Percentiles rank a stretch among this genome's conserved stretches.
phyloP scores from a whole-genome alignment of 2,113 vertebrate species.

The Hydrochoerus hydrochaeris region DNA sequence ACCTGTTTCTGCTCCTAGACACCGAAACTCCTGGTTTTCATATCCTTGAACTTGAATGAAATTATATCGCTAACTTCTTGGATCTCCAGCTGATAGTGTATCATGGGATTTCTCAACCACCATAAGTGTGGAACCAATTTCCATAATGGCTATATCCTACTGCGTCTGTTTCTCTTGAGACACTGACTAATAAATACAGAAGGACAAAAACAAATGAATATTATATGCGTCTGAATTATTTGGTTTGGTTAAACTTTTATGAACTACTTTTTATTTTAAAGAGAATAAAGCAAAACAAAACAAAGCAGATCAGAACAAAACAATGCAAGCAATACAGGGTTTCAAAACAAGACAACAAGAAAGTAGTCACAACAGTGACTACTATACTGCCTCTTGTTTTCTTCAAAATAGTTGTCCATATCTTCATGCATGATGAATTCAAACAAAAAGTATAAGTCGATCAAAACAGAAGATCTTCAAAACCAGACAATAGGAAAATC shows the following conservation, averaged over 20 bases:
- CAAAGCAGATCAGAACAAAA: too few species aligned
- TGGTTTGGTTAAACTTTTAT: slow-evolving; percentile 33
- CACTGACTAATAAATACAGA: background rate
- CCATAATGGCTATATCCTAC: background rate
- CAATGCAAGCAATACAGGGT: too few species aligned
- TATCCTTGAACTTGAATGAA: background rate
- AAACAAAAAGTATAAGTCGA: too few species aligned
- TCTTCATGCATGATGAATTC: too few species aligned
- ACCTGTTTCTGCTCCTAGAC: background rate
- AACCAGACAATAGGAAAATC: too few species aligned
- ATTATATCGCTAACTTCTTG: background rate
- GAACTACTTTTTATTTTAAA: background rate
- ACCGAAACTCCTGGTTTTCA: background rate
- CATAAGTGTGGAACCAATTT: background rate
- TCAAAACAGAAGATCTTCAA: too few species aligned
- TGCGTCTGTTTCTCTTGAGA: background rate
- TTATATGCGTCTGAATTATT: background rate
- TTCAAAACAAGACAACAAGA: too few species aligned
- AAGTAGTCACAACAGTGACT: too few species aligned
- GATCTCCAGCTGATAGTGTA: background rate
- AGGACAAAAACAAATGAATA: background rate
- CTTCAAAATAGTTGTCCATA: too few species aligned
- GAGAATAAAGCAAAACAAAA: too few species aligned
- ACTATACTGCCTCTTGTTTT: too few species aligned
- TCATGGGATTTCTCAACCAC: background rate